Conservation (phyloP, 2,113 vertebrate species). For the Potamarius usumacintae region DNA sequence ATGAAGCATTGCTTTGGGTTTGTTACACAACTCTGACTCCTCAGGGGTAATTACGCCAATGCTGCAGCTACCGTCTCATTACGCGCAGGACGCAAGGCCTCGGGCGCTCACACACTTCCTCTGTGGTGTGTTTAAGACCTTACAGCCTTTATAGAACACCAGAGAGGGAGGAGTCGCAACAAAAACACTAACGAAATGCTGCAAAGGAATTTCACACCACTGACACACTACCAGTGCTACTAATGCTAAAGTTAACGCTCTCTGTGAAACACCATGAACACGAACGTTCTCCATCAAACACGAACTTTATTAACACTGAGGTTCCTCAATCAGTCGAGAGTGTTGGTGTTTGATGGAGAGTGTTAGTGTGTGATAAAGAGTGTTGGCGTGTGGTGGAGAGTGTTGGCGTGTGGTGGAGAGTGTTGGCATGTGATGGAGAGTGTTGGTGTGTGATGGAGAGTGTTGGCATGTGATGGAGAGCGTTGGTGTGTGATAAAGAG, state of each 20-base stretch:
- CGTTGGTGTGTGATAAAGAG: not conserved
- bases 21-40: conserved; percentile 20
- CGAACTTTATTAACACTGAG: no score
- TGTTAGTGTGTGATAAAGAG: not conserved
- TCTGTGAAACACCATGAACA: not conserved
- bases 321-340: not conserved
- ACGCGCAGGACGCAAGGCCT: not conserved
- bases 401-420: not conserved
- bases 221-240: not conserved
- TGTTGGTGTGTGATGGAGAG: not conserved
- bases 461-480: not conserved
- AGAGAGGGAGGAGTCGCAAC: not conserved
- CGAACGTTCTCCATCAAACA: not conserved
- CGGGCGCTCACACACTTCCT: conserved; percentile 29
- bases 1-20: conserved; percentile 12
- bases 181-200: not conserved
- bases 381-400: not conserved
- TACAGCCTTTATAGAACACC: conserved; percentile 18
- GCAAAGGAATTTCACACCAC: not conserved
- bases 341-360: not conserved
- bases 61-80: conserved; percentile 37
- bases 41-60: conserved; percentile 12
- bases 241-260: not conserved
- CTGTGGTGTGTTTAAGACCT: conserved; percentile 27
- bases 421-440: not conserved